Base-by-base conservation (phyloP, 2,888 invertebrate genomes). In the Helobdella robusta region DNA sequence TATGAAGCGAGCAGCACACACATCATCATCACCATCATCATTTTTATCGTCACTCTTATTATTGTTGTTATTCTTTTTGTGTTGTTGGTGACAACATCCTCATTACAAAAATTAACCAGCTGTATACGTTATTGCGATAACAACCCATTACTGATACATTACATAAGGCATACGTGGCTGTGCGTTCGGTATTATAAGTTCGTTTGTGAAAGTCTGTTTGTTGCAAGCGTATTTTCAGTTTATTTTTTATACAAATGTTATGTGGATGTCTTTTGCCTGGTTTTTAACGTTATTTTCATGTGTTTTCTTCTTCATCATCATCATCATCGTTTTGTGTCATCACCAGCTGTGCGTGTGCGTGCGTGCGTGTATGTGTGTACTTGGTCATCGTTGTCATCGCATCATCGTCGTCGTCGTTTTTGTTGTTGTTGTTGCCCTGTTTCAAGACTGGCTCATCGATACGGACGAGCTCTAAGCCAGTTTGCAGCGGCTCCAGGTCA, bases 11-110 rank as follows among this genome's bases (percentile, higher is more conserved):
- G n/a, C n/a, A n/a, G n/a, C n/a, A n/a, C n/a, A n/a, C n/a, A 23
- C 50, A 5, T 50, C n/a, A 5, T 18, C 50, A 5, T 50, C 50
- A 50, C 25, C 50, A 50, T 50, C 50, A 50, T 50, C 50, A 18
- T 50, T 18, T 6, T 50, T 25, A 18, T 50, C 18, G 6, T 50
- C n/a, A 5, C 25, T 25, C 5, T 50, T 25, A 50, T 50, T 25
- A 50, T 50, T 25, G 25, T 50, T 18, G 25, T 50, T 50, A 18
- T 50, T 25, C n/a, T 50, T 25, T 4, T 50, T 18, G 5, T 50
- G 20, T 4, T 50, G 20, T 5, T 50, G 20, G n/a, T 50, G 20
- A 50, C 50, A 50, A 23, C 25, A 50, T 50, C 18, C 6, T 50
- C n/a, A 50, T 50, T 8, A 50, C 30, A 6, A n/a, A 6, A n/a